These are phyloP conservation scores for Polydrusus cervinus DNA, from an alignment of 2,888 invertebrate species.

Conservation along the genomic window DNA sequence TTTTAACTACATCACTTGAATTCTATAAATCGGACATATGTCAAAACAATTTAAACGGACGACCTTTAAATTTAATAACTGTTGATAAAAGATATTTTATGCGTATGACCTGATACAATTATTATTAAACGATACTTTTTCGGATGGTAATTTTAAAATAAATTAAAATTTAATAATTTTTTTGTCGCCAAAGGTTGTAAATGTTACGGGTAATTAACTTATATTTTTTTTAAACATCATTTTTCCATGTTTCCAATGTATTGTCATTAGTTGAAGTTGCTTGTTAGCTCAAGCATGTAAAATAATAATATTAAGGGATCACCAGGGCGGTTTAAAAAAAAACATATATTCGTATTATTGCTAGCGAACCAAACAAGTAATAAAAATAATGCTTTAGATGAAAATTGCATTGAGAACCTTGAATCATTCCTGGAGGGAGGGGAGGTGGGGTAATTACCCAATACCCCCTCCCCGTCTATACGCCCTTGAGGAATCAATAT, in stretches of 20 bases:
- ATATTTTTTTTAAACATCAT: background rate
- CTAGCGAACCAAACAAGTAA: too few relatives aligned
- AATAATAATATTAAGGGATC: too few relatives aligned
- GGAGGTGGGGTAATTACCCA: too few relatives aligned
- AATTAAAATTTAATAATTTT: slow-evolving; percentile 33
- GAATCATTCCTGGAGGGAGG: too few relatives aligned
- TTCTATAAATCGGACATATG: background rate
- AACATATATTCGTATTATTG: too few relatives aligned
- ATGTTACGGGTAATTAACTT: background rate
- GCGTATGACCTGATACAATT: background rate
- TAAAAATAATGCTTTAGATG: too few relatives aligned
- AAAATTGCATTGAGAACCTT: too few relatives aligned
- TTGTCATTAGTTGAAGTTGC: background rate
- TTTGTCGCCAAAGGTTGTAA: background rate
- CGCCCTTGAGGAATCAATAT: too few relatives aligned
- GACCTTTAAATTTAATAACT: background rate
- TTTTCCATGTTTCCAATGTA: background rate
- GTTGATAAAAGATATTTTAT: background rate
- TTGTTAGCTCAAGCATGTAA: too few relatives aligned
- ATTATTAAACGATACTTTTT: slow-evolving; percentile 15
- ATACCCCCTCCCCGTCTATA: too few relatives aligned
- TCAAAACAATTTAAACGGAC: background rate
- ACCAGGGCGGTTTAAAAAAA: too few relatives aligned
- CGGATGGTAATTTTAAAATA: slow-evolving; percentile 25
- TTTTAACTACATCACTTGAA: background rate